A percentile compares a stretch with the other conserved stretches of the same genome.
Evolutionary conservation across 2,113 vertebrate genomes (phyloP).

Genomic region (Chrysochloris asiatica): DNA sequence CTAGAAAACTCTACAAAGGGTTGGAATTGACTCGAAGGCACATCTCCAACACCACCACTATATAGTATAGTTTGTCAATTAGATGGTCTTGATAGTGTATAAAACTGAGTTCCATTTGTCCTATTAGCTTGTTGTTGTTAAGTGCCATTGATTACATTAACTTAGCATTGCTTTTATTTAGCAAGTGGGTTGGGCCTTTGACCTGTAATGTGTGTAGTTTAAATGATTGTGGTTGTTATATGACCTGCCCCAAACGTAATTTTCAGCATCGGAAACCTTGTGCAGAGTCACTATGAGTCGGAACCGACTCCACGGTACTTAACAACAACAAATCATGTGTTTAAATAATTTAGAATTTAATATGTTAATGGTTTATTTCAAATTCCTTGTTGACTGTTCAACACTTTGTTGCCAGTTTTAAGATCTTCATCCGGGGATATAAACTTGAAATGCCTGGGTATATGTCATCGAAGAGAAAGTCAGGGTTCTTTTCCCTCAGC

Average conservation of each 20-base stretch:
- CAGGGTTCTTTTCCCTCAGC: background rate
- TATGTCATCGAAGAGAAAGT: background rate
- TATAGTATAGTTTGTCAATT: background rate
- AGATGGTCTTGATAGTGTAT: background rate
- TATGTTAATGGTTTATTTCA: conserved; percentile 6
- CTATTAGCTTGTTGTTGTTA: background rate
- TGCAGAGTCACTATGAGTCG: too few relatives aligned
- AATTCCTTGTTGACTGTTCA: background rate
- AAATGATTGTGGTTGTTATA: background rate
- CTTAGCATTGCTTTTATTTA: background rate
- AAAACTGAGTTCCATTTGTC: background rate
- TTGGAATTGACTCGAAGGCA: too few relatives aligned
- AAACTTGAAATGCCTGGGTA: background rate
- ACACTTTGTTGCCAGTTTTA: background rate
- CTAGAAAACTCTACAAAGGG: too few relatives aligned
- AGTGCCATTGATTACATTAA: too few relatives aligned
- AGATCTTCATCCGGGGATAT: background rate
- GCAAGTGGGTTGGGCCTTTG: background rate
- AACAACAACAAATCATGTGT: too few relatives aligned
- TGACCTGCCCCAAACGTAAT: background rate
- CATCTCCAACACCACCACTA: too few relatives aligned
- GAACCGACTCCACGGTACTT: too few relatives aligned
- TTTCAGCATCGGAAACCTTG: too few relatives aligned
- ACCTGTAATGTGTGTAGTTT: background rate
- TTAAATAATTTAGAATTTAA: conserved; percentile 15